These are phyloP conservation scores for Drosophila atripex DNA, from an alignment of 2,888 invertebrate species.

Conservation along the genomic window DNA sequence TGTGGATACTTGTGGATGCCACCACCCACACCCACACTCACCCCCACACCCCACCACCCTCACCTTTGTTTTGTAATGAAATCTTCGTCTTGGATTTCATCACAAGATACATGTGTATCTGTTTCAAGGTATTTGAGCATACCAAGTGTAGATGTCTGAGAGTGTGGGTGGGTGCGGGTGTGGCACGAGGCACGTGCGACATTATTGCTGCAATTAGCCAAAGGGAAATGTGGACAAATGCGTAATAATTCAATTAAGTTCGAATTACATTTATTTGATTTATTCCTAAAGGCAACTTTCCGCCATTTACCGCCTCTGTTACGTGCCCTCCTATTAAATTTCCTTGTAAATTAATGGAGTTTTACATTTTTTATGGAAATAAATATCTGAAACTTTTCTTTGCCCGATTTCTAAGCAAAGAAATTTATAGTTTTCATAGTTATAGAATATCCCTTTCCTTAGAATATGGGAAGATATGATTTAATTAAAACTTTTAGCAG, in stretches of 20 bases:
- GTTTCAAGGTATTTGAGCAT: constrained; percentile 29
- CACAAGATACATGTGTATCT: constrained; percentile 28
- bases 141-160: not conserved
- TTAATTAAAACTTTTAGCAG: constrained; percentile 62
- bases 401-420: too few species aligned
- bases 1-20: constrained; percentile 62
- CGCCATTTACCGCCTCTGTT: constrained; percentile 12
- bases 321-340: not conserved
- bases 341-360: not conserved
- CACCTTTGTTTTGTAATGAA: constrained; percentile 42
- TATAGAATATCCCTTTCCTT: too few species aligned
- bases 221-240: constrained; percentile 71
- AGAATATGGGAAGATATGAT: constrained; percentile 35
- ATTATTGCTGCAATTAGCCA: constrained; percentile 77
- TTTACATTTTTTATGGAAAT: not conserved
- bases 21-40: not conserved
- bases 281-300: constrained; percentile 62
- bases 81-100: constrained; percentile 27
- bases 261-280: constrained; percentile 75
- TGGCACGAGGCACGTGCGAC: constrained; percentile 65
- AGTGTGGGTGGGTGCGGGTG: constrained; percentile 27
- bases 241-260: constrained; percentile 78
- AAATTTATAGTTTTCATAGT: not conserved
- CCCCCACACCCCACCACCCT: constrained; percentile 4
- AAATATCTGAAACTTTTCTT: too few species aligned